phyloP scores from a whole-genome alignment of 2,113 vertebrate species.

The Chiloscyllium plagiosum region DNA sequence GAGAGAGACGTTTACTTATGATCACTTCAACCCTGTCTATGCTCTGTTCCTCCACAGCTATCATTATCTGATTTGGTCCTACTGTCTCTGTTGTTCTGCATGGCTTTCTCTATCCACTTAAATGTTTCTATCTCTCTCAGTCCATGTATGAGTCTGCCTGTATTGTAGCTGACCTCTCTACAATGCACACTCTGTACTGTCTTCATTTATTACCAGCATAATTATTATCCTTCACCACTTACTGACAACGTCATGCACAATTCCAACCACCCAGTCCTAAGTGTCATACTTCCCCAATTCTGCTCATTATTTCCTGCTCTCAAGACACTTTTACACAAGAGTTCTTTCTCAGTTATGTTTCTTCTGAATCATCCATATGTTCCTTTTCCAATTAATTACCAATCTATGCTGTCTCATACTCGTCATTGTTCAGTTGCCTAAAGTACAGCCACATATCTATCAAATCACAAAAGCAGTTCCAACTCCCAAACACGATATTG shows the following conservation, averaged over 20 bases:
- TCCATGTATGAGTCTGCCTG: neutral
- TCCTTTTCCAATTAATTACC: neutral
- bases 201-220: too few species aligned
- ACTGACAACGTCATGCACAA: neutral
- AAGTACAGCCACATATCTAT: neutral
- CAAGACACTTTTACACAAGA: neutral
- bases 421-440: neutral
- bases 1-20: neutral
- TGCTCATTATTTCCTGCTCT: neutral
- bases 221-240: neutral
- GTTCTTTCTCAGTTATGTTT: neutral
- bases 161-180: too few species aligned
- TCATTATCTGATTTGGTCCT: neutral
- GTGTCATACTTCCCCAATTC: too few species aligned
- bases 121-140: neutral
- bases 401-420: neutral
- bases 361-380: neutral
- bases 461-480: neutral
- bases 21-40: neutral
- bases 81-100: neutral
- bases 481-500: neutral
- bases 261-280: neutral
- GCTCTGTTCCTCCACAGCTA: too few species aligned
- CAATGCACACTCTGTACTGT: too few species aligned
- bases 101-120: neutral